A percentile compares a stretch with the other conserved stretches of the same genome.
Evolutionary conservation across 2,888 invertebrate genomes (phyloP).

Genomic region (Axea sp.): DNA sequence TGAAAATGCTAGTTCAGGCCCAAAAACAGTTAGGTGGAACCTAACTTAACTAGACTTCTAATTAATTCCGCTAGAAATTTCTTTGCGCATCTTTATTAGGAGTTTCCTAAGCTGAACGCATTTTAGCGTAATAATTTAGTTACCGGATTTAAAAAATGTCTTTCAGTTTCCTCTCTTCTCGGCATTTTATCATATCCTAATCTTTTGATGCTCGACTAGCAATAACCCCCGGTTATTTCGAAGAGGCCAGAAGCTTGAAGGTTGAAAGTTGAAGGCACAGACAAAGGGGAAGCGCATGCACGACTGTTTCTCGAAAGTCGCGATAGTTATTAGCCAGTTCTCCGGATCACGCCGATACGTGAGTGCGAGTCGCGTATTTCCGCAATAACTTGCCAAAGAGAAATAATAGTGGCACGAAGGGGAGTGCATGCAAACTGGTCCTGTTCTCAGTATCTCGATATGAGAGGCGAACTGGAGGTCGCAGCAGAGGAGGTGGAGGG

Average conservation of each 20-base stretch:
- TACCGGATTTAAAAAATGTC: constrained; percentile 14
- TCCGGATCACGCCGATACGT: constrained; percentile 30
- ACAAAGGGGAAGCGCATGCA: constrained; percentile 12
- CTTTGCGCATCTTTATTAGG: constrained; percentile 1
- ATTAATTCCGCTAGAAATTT: background rate
- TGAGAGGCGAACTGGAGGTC: constrained; percentile 61
- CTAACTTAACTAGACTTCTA: background rate
- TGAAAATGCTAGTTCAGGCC: no score
- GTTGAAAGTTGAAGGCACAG: background rate
- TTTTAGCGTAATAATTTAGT: constrained; percentile 37
- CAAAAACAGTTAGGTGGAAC: no score
- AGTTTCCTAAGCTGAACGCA: constrained; percentile 5
- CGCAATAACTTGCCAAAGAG: constrained; percentile 55
- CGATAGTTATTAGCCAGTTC: constrained; percentile 34
- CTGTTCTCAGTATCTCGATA: constrained; percentile 59
- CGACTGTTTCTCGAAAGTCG: constrained; percentile 36
- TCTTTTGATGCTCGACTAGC: constrained; percentile 38
- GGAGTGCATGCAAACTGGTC: constrained; percentile 62
- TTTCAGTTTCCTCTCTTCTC: constrained; percentile 9
- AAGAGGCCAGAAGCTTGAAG: background rate
- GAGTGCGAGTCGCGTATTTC: constrained; percentile 20
- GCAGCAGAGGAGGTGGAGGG: constrained; percentile 67
- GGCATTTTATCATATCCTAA: constrained; percentile 29
- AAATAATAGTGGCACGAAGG: constrained; percentile 73
- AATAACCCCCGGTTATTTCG: constrained; percentile 36